Conservation (phyloP, 92 coral and sea anemone genomes). For the Diadumene lineata region DNA sequence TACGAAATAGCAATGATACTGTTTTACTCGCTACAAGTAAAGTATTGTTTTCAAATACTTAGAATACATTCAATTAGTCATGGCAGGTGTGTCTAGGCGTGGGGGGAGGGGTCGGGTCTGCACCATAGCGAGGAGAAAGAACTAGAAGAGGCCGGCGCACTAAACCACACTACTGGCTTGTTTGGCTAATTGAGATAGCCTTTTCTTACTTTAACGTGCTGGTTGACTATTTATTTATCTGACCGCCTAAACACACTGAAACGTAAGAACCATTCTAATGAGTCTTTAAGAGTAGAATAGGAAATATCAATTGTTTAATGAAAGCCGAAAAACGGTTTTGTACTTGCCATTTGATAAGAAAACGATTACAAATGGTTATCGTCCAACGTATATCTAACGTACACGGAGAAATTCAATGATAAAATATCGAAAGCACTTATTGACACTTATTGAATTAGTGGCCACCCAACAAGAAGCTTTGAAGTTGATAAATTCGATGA, state of each 20-base stretch:
- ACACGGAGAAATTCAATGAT: background rate
- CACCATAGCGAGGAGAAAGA: conserved; percentile 7
- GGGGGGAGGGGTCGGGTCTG: background rate
- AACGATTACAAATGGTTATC: background rate
- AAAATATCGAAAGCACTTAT: too few species aligned
- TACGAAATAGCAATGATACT: background rate
- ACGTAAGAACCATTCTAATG: background rate
- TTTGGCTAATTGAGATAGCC: conserved; percentile 2
- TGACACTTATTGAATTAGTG: too few species aligned
- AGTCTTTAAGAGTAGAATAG: conserved; percentile 10
- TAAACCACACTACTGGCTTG: conserved; percentile 9
- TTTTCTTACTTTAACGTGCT: background rate
- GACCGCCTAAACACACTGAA: background rate
- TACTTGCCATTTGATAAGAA: conserved; percentile 19
- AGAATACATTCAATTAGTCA: conserved; percentile 3
- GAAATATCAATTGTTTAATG: background rate
- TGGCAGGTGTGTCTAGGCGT: conserved; percentile 1
- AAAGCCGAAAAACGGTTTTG: conserved; percentile 14
- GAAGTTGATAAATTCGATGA: too few species aligned
- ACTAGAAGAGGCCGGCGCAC: background rate
- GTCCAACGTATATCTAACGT: conserved; percentile 2
- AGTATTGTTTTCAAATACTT: conserved; percentile 7
- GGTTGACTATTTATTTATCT: background rate
- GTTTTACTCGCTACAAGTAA: background rate
- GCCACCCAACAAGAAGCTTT: too few species aligned